Base-by-base conservation (phyloP, 2,888 invertebrate genomes). In the Pristionchus exspectatus region DNA sequence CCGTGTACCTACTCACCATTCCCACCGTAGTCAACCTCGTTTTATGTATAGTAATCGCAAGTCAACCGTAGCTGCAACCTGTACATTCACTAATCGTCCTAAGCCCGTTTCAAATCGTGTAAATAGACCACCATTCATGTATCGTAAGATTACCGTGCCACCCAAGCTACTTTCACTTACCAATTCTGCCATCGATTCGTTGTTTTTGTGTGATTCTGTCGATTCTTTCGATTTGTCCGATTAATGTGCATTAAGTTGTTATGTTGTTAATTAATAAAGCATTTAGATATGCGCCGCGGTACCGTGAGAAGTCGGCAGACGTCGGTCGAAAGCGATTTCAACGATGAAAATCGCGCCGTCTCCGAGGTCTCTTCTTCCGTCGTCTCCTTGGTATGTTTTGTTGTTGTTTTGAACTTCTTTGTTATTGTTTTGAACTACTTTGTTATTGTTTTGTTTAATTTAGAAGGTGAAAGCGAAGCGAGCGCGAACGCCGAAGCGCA, bases 281-380 rank as follows among this genome's bases (percentile, higher is more conserved):
- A 84, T 84, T 56, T n/a, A 83, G 83, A 83, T 38, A 38, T 83
- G 83, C 83, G 83, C 56, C 83, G 83, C 21, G 72, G 16, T 5
- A 81, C 81, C 63, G 63, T 63, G 24, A 54, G 59, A 24, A 30
- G 84, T 84, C 84, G 84, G 24, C 84, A 81, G 72, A 72, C 18
- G 30, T 72, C 72, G 33, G 30, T 72, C 74, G 74, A 77, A 27
- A 24, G n/a, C 50, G 81, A 81, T 50, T 10, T 50, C 50, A 81
- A 81, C n/a, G 81, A 81, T 18, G 81, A 81, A 27, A 81, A 81
- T 54, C 44, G 38, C 1, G 2, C 50, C n/a, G 27, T 2, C 50
- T 81, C 77, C 9, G 30, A 24, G 5, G n/a, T 27, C 27, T 81
- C 81, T 14, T 50, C 50, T 9, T 74, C 38, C 74, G n/a, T 38